Base-by-base conservation (phyloP, 2,113 vertebrate genomes). In the Actenoides hombroni region DNA sequence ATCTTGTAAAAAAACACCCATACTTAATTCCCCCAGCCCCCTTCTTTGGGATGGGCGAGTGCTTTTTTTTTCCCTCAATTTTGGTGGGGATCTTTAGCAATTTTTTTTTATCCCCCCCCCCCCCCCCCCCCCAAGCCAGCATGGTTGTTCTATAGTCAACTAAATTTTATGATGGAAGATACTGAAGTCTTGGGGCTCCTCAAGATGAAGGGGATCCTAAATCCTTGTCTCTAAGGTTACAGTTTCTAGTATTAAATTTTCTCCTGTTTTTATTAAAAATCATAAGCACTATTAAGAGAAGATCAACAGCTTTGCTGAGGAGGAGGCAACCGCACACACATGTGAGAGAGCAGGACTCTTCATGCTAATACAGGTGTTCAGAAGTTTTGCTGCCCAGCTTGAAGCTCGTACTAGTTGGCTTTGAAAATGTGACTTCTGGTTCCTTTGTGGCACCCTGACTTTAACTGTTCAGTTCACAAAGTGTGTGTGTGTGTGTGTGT, bases 401-500 rank as follows among this genome's bases (percentile, higher is more conserved):
- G 42, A 71, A 90, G 61, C 61, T 68, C 33, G 69, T 49, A 6
- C 2, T 48, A 65, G 5, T 13, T 78, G 31, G 6, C 16, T 84
- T 92, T 79, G 68, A 76, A 96, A 69, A 73, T 53, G 24, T 48
- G 64, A 31, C 26, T 75, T 78, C 13, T 65, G 40, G 13, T 83
- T 76, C 31, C 21, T 82, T 82, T 71, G 31, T 76, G 33, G 37
- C 9, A 37, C 13, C 8, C 24, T 83, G 74, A 13, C 21, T 90
- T 83, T 90, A 25, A 33, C 40, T 51, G 19, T 40, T 88, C 16
- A 11, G 49, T 61, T 86, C 46, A 69, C 54, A 17, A 84, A 78
- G n/a, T 5, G 10, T 0, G 0, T 17, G 9, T 79, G n/a, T 5
- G 10, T 0, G 0, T 17, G 9, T 79, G 12, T 48, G 24, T 19